These are phyloP conservation scores for Bombylius discolor DNA, from an alignment of 2,888 invertebrate genomes.

Conservation along the genomic window DNA sequence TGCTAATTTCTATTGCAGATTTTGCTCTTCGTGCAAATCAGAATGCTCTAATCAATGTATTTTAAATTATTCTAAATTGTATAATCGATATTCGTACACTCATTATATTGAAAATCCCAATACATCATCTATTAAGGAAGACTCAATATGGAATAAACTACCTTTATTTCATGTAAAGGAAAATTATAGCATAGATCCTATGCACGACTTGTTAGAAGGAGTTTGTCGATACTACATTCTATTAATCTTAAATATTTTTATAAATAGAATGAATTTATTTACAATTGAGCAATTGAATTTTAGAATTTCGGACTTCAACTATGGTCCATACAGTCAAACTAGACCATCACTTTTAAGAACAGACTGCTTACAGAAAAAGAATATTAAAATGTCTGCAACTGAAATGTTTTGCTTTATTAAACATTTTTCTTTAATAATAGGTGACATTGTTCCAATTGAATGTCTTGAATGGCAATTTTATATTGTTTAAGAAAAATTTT, in stretches of 20 bases:
- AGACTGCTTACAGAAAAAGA: background rate
- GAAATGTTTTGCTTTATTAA: background rate
- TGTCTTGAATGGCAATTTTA: background rate
- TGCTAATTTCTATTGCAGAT: no score
- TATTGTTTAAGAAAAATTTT: background rate
- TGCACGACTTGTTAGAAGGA: slow-evolving; percentile 1
- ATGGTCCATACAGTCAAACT: background rate
- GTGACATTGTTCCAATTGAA: background rate
- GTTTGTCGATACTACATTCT: background rate
- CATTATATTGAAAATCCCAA: no score
- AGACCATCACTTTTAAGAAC: background rate
- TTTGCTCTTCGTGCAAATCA: no score
- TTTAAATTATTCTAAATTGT: no score
- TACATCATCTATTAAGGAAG: no score
- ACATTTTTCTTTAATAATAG: background rate
- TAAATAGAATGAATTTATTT: background rate
- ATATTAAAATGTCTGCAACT: background rate
- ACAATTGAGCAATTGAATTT: background rate
- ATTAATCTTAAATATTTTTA: background rate
- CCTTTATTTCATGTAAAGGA: background rate
- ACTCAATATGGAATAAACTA: background rate
- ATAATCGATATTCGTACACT: no score
- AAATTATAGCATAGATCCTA: slow-evolving; percentile 1
- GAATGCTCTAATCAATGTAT: no score
- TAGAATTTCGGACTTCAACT: background rate